These are phyloP conservation scores for Phoeniculus purpureus DNA, from an alignment of 2,797 vertebrate species.

Conservation along the genomic window DNA sequence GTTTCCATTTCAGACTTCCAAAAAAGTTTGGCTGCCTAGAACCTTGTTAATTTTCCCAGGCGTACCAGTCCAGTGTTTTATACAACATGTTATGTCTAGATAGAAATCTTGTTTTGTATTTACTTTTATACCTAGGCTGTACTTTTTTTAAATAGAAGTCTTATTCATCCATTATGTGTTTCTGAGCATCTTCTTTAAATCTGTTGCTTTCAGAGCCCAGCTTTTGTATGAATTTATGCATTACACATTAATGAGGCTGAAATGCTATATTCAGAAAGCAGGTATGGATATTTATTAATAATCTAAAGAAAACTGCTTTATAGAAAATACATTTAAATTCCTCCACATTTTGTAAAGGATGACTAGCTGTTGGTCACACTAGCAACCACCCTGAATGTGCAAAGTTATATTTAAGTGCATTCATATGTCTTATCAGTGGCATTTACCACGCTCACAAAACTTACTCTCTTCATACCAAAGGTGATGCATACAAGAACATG, in stretches of 20 bases:
- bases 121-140: neutral
- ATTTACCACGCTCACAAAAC: neutral
- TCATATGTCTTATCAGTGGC: neutral
- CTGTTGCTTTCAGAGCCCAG: neutral
- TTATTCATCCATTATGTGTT: neutral
- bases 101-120: neutral
- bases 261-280: constrained; percentile 12
- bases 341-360: neutral
- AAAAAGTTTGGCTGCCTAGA: neutral
- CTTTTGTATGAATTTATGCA: neutral
- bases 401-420: neutral
- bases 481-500: neutral
- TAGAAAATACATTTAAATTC: constrained; percentile 5
- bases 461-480: neutral
- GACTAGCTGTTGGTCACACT: neutral
- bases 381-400: neutral
- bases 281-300: constrained; percentile 8
- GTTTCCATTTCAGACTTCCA: neutral
- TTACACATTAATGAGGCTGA: constrained; percentile 25
- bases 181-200: neutral
- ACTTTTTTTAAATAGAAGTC: neutral
- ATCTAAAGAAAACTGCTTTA: neutral
- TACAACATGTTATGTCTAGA: neutral
- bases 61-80: neutral
- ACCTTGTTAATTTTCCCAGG: neutral